A percentile compares a stretch with the other conserved stretches of the same genome.
Conservation (phyloP, 2,888 invertebrate species). For the Trichopoda pennipes region DNA sequence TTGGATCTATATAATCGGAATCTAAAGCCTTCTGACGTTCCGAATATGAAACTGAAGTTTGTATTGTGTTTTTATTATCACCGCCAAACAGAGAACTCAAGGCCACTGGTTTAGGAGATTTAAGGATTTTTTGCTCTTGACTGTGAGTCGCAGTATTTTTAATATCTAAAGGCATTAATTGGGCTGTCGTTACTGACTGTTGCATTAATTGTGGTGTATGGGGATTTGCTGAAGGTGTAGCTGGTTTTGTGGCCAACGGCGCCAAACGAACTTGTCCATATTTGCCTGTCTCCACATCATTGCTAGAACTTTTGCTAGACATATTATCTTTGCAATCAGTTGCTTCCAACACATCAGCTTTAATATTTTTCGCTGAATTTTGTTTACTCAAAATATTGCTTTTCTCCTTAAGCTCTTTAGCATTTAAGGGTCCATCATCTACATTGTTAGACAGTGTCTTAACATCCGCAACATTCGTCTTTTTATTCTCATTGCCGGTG, state of each 20-base stretch:
- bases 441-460: constrained; percentile 16
- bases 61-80: constrained; percentile 22
- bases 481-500: constrained; percentile 67
- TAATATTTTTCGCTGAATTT: constrained; percentile 78
- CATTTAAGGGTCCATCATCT: constrained; percentile 68
- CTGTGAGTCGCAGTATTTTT: not conserved
- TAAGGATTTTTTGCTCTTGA: constrained; percentile 36
- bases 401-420: constrained; percentile 80
- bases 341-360: constrained; percentile 52
- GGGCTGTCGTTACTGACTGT: not conserved
- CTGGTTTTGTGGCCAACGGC: constrained; percentile 67
- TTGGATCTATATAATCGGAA: constrained; percentile 82
- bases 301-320: constrained; percentile 7
- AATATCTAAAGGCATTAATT: constrained; percentile 11
- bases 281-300: constrained; percentile 12
- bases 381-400: constrained; percentile 80
- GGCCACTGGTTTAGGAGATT: constrained; percentile 52
- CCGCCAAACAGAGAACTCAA: constrained; percentile 47
- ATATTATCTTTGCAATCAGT: constrained; percentile 18
- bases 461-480: constrained; percentile 13
- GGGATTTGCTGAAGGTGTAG: constrained; percentile 49
- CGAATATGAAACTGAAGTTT: constrained; percentile 35
- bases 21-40: constrained; percentile 44
- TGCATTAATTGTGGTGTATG: constrained; percentile 67
- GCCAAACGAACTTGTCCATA: constrained; percentile 70